Conservation (phyloP, 2,113 vertebrate genomes). For the Spilogale gracilis region DNA sequence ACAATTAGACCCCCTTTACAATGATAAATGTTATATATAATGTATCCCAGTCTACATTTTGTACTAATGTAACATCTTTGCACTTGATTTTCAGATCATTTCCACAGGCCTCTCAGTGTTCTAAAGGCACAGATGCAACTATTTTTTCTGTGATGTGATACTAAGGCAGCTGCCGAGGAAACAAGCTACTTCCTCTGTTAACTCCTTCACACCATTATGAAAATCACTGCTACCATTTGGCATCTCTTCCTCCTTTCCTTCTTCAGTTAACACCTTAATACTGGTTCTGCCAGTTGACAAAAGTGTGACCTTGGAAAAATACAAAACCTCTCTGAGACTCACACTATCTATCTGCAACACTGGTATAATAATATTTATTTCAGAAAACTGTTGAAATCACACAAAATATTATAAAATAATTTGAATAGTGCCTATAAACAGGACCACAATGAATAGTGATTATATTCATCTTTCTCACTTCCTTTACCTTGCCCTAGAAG, state of each 20-base stretch:
- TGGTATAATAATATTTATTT: not conserved
- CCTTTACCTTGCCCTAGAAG: not conserved
- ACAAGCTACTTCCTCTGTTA: not conserved
- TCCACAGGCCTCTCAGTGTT: not conserved
- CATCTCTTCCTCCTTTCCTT: not conserved
- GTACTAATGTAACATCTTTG: not conserved
- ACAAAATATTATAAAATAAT: not conserved
- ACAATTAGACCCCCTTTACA: not conserved
- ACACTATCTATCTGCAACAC: not conserved
- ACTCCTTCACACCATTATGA: not conserved
- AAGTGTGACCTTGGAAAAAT: not conserved
- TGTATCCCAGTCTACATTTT: constrained; percentile 20
- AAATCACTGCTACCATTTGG: not conserved
- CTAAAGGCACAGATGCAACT: not conserved
- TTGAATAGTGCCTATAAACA: not conserved
- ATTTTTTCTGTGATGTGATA: not conserved
- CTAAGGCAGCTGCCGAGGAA: not conserved
- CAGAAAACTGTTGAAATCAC: constrained; percentile 46
- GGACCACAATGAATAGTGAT: not conserved
- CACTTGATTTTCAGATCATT: constrained; percentile 22
- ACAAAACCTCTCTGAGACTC: not conserved
- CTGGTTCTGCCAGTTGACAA: not conserved
- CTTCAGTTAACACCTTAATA: not conserved
- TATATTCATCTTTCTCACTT: constrained; percentile 11
- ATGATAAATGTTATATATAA: not conserved